Evolutionary conservation across 1,140 invertebrate genomes (phyloP).

Genomic region (Zaprionus ghesquierei): DNA sequence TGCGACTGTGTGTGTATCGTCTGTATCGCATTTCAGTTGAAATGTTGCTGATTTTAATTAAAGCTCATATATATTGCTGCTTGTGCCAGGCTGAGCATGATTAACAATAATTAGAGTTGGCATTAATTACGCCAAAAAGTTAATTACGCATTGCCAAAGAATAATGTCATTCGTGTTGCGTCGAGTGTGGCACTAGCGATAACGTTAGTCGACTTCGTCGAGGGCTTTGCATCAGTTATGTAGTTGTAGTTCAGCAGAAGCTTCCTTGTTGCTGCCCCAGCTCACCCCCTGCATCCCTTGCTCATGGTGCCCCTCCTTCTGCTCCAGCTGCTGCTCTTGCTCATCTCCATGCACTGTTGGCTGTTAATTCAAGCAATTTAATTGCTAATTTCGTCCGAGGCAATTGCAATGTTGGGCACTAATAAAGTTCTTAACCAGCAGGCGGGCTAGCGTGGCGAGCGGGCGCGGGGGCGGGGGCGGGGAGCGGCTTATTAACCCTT

Average conservation of each 20-base stretch:
- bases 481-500: conserved; percentile 68
- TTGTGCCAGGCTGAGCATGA: conserved; percentile 73
- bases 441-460: conserved; percentile 35
- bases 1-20: background rate
- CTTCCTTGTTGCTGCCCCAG: background rate
- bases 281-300: background rate
- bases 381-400: conserved; percentile 25
- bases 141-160: conserved; percentile 71
- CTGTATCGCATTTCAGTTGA: conserved; percentile 27
- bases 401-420: conserved; percentile 37
- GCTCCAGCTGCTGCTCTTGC: background rate
- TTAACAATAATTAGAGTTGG: conserved; percentile 83
- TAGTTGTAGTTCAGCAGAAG: background rate
- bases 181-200: conserved; percentile 22
- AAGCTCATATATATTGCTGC: conserved; percentile 72
- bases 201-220: background rate
- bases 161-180: conserved; percentile 39
- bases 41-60: conserved; percentile 78
- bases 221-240: background rate
- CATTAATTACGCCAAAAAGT: conserved; percentile 83
- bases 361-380: conserved; percentile 52
- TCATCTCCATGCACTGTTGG: background rate
- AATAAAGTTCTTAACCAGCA: conserved; percentile 70
- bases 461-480: conserved; percentile 14
- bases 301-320: background rate